Evolutionary conservation across 2,113 vertebrate species (phyloP).

Genomic region (Petromus typicus): DNA sequence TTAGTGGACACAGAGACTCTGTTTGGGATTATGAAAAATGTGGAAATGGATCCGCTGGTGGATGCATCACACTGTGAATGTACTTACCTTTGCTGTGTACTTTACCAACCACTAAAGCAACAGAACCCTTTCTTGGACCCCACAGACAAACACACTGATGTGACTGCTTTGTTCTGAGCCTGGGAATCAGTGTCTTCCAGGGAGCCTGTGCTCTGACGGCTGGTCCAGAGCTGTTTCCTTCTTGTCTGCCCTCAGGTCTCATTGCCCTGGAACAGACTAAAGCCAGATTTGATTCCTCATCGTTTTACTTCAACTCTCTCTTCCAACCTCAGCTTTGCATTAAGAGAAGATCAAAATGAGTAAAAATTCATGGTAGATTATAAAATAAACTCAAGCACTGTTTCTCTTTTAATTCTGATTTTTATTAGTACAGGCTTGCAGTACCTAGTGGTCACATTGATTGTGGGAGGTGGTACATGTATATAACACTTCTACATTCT

Average conservation of each 20-base stretch:
- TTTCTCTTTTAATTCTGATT: background rate
- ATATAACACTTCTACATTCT: background rate
- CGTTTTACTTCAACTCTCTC: background rate
- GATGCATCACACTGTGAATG: background rate
- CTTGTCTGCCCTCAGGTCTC: background rate
- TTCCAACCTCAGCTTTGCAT: background rate
- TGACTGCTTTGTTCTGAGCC: too few relatives aligned
- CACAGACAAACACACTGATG: background rate
- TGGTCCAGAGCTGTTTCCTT: background rate
- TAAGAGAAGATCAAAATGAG: background rate
- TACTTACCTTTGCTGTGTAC: background rate
- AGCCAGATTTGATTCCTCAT: background rate
- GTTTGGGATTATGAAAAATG: background rate
- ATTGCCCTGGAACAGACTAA: background rate
- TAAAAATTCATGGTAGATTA: background rate
- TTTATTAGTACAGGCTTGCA: background rate
- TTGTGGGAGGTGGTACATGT: background rate
- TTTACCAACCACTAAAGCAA: background rate
- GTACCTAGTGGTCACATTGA: background rate
- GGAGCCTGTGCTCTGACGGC: background rate
- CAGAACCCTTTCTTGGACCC: background rate
- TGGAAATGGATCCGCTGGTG: background rate
- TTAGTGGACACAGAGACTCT: background rate
- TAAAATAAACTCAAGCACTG: background rate
- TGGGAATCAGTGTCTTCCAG: too few relatives aligned